These are phyloP conservation scores for Chaetophractus vellerosus DNA, from an alignment of 2,797 vertebrate species.

Conservation along the genomic window DNA sequence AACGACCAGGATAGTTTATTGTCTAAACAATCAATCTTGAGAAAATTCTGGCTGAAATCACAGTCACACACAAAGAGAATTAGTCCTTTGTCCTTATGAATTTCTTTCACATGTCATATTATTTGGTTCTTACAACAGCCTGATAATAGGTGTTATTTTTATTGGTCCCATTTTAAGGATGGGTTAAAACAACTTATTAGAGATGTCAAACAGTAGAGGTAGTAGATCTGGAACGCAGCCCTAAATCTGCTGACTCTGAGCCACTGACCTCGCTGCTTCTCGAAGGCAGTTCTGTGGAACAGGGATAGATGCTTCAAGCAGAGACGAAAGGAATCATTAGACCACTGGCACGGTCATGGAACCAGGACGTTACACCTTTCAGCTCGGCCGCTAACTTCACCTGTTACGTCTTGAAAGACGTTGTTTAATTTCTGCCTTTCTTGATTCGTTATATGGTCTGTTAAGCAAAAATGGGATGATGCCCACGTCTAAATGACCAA, in stretches of 20 bases:
- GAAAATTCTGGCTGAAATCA: neutral
- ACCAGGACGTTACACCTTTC: neutral
- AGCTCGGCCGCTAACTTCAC: neutral
- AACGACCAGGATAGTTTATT: neutral
- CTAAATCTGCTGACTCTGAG: neutral
- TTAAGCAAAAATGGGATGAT: neutral
- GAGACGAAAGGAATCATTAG: neutral
- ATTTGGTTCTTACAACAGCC: neutral
- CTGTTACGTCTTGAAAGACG: neutral
- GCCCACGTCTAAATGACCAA: neutral
- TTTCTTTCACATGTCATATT: neutral
- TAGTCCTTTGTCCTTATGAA: conserved; percentile 2
- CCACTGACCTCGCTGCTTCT: neutral
- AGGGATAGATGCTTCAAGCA: neutral
- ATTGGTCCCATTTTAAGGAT: conserved; percentile 18
- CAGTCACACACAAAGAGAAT: neutral
- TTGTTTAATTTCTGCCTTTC: neutral
- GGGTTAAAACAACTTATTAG: neutral
- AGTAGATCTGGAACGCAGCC: neutral
- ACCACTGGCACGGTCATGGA: no score
- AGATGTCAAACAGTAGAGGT: neutral
- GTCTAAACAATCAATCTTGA: neutral
- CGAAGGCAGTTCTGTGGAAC: neutral
- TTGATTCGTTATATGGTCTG: neutral
- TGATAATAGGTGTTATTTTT: neutral